A percentile compares a stretch with the other conserved stretches of the same genome.
These are phyloP conservation scores for Clinocottus analis DNA, from an alignment of 2,113 vertebrate genomes.

Conservation along the genomic window DNA sequence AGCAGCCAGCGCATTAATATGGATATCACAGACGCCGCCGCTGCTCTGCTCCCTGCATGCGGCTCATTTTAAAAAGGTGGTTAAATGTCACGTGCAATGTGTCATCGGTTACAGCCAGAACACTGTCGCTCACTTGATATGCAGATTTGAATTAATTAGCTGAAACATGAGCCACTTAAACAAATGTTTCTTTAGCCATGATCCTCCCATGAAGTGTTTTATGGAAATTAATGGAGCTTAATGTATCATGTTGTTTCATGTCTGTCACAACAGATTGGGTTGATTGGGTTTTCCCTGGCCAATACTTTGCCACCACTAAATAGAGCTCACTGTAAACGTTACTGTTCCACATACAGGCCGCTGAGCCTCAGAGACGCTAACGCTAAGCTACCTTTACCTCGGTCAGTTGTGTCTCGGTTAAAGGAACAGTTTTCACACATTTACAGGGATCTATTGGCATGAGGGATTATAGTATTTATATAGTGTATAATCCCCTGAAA, in stretches of 20 bases:
- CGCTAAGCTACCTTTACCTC: neutral
- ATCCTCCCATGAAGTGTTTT: neutral
- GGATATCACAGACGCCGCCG: constrained; percentile 39
- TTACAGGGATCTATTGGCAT: too few relatives aligned
- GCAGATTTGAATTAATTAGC: constrained; percentile 8
- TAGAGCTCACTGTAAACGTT: neutral
- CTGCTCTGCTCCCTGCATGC: constrained; percentile 27
- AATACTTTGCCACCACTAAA: neutral
- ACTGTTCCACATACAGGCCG: neutral
- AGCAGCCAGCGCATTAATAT: constrained; percentile 52
- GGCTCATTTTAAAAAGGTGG: constrained; percentile 15
- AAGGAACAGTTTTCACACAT: too few relatives aligned
- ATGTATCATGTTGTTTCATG: neutral
- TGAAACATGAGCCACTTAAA: neutral
- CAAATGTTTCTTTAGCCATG: neutral
- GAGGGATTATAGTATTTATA: too few relatives aligned
- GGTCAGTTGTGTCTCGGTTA: neutral
- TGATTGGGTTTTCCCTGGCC: neutral
- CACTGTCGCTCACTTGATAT: neutral
- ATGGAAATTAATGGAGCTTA: neutral
- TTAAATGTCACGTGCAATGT: constrained; percentile 7
- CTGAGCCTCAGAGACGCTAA: neutral
- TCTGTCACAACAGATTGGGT: too few relatives aligned
- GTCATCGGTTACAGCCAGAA: constrained; percentile 12
- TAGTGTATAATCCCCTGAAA: too few relatives aligned